A percentile compares a stretch with the other conserved stretches of the same genome.
Conservation (phyloP, 2,797 vertebrate species). For the Busarellus nigricollis region DNA sequence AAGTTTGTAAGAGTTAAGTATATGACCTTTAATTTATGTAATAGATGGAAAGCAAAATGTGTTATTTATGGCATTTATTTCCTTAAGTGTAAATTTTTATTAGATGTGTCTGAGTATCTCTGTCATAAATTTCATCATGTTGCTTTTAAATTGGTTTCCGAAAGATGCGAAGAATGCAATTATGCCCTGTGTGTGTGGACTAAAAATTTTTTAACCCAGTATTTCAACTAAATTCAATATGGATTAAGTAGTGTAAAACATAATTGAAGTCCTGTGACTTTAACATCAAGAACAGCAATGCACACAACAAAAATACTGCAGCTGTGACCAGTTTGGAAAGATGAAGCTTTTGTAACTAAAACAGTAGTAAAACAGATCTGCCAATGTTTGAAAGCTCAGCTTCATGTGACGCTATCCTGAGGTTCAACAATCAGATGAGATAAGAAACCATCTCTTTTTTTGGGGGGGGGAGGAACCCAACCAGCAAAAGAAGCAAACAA, state of each 20-base stretch:
- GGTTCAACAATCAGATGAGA: neutral
- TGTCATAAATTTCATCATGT: neutral
- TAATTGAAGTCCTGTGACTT: neutral
- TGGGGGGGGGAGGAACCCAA: neutral
- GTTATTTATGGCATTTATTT: neutral
- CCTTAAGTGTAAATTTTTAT: neutral
- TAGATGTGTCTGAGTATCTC: neutral
- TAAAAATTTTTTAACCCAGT: neutral
- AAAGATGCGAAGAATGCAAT: neutral
- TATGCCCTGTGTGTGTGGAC: neutral
- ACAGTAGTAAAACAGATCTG: neutral
- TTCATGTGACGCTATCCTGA: neutral
- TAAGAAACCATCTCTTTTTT: neutral
- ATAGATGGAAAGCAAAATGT: neutral
- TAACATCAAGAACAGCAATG: rapidly evolving
- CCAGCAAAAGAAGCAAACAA: neutral
- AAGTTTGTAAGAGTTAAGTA: neutral
- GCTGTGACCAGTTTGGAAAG: neutral
- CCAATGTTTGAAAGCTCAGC: neutral
- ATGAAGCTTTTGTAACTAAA: neutral
- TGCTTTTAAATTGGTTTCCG: neutral
- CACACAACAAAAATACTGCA: rapidly evolving
- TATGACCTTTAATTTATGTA: neutral
- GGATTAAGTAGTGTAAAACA: neutral
- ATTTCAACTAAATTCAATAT: neutral